Evolutionary conservation across 37 sponge, comb jelly and placozoan genomes (phyloP), one percentile per base, ranked within the genome.

Genomic region (Hormiphora californensis): DNA sequence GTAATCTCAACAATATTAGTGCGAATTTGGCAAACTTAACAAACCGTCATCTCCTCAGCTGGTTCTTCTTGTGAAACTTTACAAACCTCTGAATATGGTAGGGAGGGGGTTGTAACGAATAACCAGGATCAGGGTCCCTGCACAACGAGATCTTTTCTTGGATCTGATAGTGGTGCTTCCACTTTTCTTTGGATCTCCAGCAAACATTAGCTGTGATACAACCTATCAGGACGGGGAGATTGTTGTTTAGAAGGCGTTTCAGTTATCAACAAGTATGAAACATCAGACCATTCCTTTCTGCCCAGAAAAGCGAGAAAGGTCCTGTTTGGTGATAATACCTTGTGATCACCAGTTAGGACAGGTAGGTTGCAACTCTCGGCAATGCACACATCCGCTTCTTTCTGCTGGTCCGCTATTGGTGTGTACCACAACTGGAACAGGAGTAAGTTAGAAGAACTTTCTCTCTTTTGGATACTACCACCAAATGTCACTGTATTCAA

Each of bases 381-480:
- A 2, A 34, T 2, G 35, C 35, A 67, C 12, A 67, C 19, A 30
- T 67, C 68, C 38, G 31, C 68, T 19, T 34, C 35, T 7, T 5
- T 30, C 7, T 4, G n/a, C 30, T 23, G 27, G 7, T 30, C 61
- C 27, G 61, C 30, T 15, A 21, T 21, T 5, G 38, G 38, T 32
- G 31, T 67, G 36, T 67, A 67, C 68, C 68, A 67, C 68, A 67
- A 36, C 68, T 67, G 38, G 61, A 57, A 5, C n/a, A 21, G n/a
- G 9, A 21, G 7, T 4, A 57, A 28, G n/a, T 28, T 57, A 28
- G 3, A 15, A 5, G n/a, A 5, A 57, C n/a, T 30, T 17, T 9
- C 53, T 49, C 12, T 9, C 15, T 49, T 17, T 15, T 49, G 12
- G 53, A 49, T 15, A 17, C 53, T 49, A 49, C n/a, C 9, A 49